These are phyloP conservation scores for Prionailurus bengalensis DNA, from an alignment of 2,113 vertebrate genomes.

Conservation along the genomic window DNA sequence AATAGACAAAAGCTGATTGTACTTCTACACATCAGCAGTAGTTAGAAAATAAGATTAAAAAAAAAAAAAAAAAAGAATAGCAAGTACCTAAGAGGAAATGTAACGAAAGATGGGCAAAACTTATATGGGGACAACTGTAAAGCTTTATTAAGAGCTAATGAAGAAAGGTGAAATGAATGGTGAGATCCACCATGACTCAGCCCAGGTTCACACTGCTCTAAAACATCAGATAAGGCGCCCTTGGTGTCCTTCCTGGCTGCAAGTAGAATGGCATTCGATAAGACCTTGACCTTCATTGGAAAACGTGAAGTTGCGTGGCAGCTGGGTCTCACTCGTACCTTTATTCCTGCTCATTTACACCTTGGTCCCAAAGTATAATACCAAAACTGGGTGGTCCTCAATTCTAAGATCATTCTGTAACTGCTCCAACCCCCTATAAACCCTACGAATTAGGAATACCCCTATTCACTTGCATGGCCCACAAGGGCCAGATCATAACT, in stretches of 20 bases:
- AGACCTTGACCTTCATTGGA: not conserved
- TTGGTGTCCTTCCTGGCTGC: not conserved
- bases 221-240: not conserved
- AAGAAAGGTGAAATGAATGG: not conserved
- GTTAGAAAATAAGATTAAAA: not conserved
- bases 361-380: not conserved
- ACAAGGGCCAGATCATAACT: not conserved
- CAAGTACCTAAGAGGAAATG: not conserved
- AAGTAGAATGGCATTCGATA: not conserved
- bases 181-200: not conserved
- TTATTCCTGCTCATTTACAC: not conserved
- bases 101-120: not conserved
- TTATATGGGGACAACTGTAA: not conserved
- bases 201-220: not conserved
- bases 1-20: not conserved
- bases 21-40: not conserved
- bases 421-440: not conserved
- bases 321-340: not conserved
- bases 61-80: not conserved
- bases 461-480: not conserved
- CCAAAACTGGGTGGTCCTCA: not conserved
- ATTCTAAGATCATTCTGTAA: not conserved
- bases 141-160: not conserved
- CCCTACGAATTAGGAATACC: not conserved
- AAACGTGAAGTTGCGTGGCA: too few species aligned